Evolutionary conservation across 2,888 invertebrate species (phyloP), one percentile per base, ranked within the genome.

Genomic region (Fabriciana adippe): DNA sequence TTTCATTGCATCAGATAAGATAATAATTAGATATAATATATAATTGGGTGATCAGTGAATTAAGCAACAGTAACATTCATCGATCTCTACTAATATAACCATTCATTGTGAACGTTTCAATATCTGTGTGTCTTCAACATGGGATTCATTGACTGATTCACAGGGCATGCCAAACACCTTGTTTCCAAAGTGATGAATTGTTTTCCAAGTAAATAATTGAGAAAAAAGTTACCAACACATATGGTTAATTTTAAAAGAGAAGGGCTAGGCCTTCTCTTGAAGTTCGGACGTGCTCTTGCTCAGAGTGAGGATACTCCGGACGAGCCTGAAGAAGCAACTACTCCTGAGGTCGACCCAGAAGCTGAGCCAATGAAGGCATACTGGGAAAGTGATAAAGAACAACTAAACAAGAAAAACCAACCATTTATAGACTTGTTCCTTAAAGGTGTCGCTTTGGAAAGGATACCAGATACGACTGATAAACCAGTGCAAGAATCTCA

Each of bases 121-220:
- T 90, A 86, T 92, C 92, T 92, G 92, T 92, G 92, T 91, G 91
- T 92, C 92, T 92, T 90, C 91, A 92, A 89, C 75, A 84, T 88
- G 85, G 90, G 90, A 87, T 87, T 88, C 90, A 85, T 93, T 93
- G 88, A 90, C 87, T 91, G 86, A 90, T 92, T 92, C 92, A 80
- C 93, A 93, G 93, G 93, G 88, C 86, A 90, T 90, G 87, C 80
- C 83, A 87, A 89, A 82, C 89, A 80, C 76, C 86, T 88, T 84
- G 81, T 83, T 82, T 82, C 80, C 82, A 85, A 86, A 83, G 84
- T 82, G 85, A 88, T 89, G 85, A 85, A 76, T 86, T 79, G 77
- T 82, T 79, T 87, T 82, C 82, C 87, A 87, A 86, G 87, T 81
- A 83, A 87, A 84, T 82, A 78, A 83, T 80, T 82, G 82, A 82